These are phyloP conservation scores for Coreoperca whiteheadi DNA, from an alignment of 2,113 vertebrate species.

Conservation along the genomic window DNA sequence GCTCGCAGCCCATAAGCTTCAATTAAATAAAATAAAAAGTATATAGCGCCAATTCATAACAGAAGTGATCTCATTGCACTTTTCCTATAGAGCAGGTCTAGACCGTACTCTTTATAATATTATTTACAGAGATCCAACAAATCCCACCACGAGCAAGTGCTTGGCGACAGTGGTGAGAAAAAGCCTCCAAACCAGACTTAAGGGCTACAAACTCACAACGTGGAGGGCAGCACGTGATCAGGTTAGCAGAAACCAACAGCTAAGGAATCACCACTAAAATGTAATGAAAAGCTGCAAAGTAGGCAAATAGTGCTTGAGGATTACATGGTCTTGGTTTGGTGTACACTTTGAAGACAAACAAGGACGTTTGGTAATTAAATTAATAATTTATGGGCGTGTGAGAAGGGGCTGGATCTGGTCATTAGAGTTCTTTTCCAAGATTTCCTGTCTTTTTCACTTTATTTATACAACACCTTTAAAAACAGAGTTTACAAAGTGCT, in stretches of 20 bases:
- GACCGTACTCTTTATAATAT: too few species aligned
- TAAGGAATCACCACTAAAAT: background rate
- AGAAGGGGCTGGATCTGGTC: background rate
- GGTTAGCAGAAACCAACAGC: slow-evolving; percentile 22
- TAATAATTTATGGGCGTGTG: background rate
- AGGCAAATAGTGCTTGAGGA: background rate
- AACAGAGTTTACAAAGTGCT: too few species aligned
- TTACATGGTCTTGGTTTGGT: background rate
- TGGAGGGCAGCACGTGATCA: slow-evolving; percentile 47
- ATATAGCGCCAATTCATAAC: too few species aligned
- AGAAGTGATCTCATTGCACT: too few species aligned
- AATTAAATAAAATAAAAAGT: too few species aligned
- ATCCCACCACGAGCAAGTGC: too few species aligned
- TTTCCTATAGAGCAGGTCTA: too few species aligned
- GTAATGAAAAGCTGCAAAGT: background rate
- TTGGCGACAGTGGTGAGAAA: too few species aligned
- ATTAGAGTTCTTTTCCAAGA: background rate
- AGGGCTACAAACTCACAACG: background rate
- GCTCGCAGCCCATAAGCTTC: too few species aligned
- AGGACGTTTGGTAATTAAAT: background rate
- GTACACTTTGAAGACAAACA: background rate
- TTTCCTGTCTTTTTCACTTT: background rate
- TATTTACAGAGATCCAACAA: too few species aligned
- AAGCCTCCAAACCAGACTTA: too few species aligned
- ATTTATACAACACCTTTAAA: too few species aligned